Percentiles rank a stretch among this genome's conserved stretches.
phyloP scores from a whole-genome alignment of 2,888 invertebrate species.

The Volucella bombylans region DNA sequence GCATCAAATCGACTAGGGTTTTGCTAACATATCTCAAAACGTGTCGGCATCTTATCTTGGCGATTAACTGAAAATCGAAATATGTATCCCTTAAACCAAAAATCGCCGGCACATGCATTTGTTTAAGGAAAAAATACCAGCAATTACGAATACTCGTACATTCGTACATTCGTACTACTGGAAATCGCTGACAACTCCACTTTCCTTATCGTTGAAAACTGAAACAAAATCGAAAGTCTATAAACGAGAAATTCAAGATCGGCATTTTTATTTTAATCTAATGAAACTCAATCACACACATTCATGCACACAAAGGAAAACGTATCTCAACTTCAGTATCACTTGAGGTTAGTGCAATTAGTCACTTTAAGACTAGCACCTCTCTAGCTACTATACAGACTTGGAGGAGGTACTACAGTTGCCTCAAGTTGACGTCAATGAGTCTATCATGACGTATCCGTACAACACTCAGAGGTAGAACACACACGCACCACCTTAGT shows the following conservation, averaged over 20 bases:
- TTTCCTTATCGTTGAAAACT: constrained; percentile 1
- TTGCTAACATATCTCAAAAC: neutral
- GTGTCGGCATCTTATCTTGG: neutral
- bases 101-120: neutral
- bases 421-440: constrained; percentile 61
- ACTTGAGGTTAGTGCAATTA: constrained; percentile 22
- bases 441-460: constrained; percentile 48
- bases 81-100: neutral
- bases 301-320: neutral
- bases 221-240: constrained; percentile 30
- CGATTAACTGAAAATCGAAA: neutral
- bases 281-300: constrained; percentile 5
- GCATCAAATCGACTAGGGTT: neutral
- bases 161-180: neutral
- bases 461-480: neutral
- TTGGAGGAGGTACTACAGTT: constrained; percentile 28
- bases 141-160: neutral
- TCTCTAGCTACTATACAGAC: constrained; percentile 35
- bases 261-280: constrained; percentile 34
- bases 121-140: neutral
- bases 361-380: constrained; percentile 33
- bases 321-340: neutral
- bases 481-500: constrained; percentile 14
- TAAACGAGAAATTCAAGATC: constrained; percentile 1
- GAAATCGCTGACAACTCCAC: neutral